phyloP scores from a whole-genome alignment of 53 echinoderm and acorn worm species.

The Mesocentrotus franciscanus region DNA sequence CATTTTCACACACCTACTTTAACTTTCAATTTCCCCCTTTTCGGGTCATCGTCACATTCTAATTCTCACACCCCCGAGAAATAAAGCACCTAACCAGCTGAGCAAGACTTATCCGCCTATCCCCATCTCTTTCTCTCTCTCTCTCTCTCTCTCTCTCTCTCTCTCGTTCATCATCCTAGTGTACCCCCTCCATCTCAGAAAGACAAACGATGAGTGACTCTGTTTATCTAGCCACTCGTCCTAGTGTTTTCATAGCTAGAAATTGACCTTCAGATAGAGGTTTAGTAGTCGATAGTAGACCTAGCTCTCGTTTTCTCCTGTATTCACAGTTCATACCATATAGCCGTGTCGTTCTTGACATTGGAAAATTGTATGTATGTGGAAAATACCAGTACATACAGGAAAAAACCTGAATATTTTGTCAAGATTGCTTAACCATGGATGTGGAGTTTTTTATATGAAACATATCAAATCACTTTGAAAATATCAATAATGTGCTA shows the following conservation, averaged over 20 bases:
- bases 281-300: neutral
- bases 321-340: neutral
- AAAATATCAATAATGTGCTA: too few relatives aligned
- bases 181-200: neutral
- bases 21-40: neutral
- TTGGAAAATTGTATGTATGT: too few relatives aligned
- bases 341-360: too few relatives aligned
- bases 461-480: too few relatives aligned
- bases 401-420: too few relatives aligned
- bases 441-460: too few relatives aligned
- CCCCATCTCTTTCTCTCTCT: neutral
- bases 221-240: constrained; percentile 18
- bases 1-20: neutral
- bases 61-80: neutral
- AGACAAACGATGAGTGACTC: constrained; percentile 33
- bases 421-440: too few relatives aligned
- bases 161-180: neutral
- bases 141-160: neutral
- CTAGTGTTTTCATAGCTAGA: constrained; percentile 13
- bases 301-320: neutral
- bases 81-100: neutral
- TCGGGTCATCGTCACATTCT: neutral
- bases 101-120: neutral
- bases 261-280: neutral
- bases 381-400: too few relatives aligned